Evolutionary conservation across 2,888 invertebrate species (phyloP), one percentile per base, ranked within the genome.

Genomic region (Microchrysa polita): DNA sequence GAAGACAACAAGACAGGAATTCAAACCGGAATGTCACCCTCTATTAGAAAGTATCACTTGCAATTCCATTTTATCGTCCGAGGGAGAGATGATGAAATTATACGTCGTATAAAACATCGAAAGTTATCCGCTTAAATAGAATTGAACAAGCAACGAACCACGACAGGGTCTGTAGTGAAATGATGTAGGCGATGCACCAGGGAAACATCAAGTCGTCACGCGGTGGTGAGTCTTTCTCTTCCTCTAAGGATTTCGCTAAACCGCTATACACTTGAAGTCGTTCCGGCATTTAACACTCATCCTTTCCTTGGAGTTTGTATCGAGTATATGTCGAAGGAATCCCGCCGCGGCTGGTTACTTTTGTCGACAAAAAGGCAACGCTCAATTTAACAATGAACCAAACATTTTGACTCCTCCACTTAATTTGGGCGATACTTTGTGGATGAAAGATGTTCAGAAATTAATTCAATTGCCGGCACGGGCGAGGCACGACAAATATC

Each of bases 391-490:
- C 73, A 73, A 65, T 67, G 73, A 73, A 73, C 73, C 67, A 73
- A 73, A 67, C 73, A 73, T 73, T 73, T 73, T 73, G 65, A 73
- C 67, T 73, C 65, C 59, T 73, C 65, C 73, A 73, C 73, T 76
- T 76, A 75, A 76, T 76, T 74, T 69, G 57, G 74, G 69, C 73
- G 71, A 65, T 63, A 67, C 48, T 76, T 72, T 74, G 72, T 52
- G 74, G 74, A 74, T 74, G 72, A 73, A 72, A 72, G 72, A 65
- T 74, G 55, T 65, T 73, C 63, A 69, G 65, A 55, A 76, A 76
- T 74, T 76, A 76, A 76, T 76, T 76, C 74, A 76, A 76, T 76
- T 74, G 75, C 67, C 55, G 61, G 44, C 53, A 52, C 20, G 55
- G 55, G 55, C 34, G 67, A 55, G 55, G 53, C 34, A 69, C 55